Percentiles rank a stretch among this genome's conserved stretches.
Conservation (phyloP, 1,140 invertebrate species). For the Heliothis subflexa region DNA sequence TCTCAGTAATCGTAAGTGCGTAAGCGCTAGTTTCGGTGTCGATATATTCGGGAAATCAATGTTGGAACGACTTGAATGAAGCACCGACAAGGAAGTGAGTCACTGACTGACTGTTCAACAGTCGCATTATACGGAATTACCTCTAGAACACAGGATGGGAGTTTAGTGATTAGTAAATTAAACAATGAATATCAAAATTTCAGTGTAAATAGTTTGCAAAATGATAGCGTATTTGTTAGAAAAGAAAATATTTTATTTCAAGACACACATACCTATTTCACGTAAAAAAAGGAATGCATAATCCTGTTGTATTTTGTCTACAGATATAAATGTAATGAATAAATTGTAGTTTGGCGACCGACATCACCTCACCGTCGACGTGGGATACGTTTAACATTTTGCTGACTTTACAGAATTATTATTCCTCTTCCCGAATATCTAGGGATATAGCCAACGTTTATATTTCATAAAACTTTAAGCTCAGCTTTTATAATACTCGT, state of each 20-base stretch:
- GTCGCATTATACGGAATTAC: slow-evolving; percentile 18
- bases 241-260: background rate
- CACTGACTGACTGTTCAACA: slow-evolving; percentile 20
- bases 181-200: background rate
- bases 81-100: slow-evolving; percentile 39
- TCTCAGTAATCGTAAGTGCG: slow-evolving; percentile 32
- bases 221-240: background rate
- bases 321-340: slow-evolving; percentile 3
- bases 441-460: too few species aligned
- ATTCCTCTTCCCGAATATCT: too few species aligned
- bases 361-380: too few species aligned
- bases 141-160: slow-evolving; percentile 23
- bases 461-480: too few species aligned
- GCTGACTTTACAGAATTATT: too few species aligned
- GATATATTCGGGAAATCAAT: slow-evolving; percentile 36
- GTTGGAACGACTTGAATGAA: slow-evolving; percentile 39
- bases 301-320: slow-evolving; percentile 28
- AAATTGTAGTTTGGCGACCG: too few species aligned
- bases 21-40: slow-evolving; percentile 34
- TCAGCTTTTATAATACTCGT: too few species aligned
- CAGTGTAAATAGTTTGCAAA: background rate
- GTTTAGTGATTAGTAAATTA: slow-evolving; percentile 4
- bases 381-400: too few species aligned
- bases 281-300: background rate
- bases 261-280: background rate